These are phyloP conservation scores for Heliconius nattereri DNA, from an alignment of 1,140 invertebrate species.

Conservation along the genomic window DNA sequence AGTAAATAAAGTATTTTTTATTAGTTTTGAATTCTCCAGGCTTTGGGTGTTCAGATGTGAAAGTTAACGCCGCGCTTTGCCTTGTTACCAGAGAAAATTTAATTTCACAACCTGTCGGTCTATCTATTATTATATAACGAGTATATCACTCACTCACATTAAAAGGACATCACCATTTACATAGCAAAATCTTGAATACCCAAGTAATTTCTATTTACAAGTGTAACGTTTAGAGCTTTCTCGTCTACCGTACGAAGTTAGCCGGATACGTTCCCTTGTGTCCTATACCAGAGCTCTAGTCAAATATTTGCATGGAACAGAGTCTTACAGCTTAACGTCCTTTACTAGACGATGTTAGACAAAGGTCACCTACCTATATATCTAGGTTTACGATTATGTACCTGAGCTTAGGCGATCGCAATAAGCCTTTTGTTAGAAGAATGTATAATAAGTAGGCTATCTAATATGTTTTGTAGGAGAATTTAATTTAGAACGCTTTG, in stretches of 20 bases:
- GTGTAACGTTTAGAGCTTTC: background rate
- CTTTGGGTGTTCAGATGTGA: no score
- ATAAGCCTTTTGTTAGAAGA: constrained; percentile 13
- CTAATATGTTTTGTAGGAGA: background rate
- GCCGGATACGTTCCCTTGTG: constrained; percentile 9
- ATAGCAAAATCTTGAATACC: background rate
- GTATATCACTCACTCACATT: background rate
- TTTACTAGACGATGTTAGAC: constrained; percentile 4
- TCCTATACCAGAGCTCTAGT: background rate
- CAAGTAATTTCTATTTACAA: constrained; percentile 11
- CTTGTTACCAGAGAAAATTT: no score
- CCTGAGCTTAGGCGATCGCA: background rate
- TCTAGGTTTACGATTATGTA: background rate
- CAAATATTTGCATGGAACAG: constrained; percentile 11
- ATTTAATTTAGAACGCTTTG: background rate
- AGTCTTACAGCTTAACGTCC: background rate
- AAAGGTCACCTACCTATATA: background rate
- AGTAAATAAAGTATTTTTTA: no score
- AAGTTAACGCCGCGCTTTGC: no score
- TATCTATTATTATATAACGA: background rate
- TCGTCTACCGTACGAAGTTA: background rate
- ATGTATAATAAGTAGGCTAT: constrained; percentile 1
- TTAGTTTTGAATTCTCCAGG: no score
- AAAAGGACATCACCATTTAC: background rate
- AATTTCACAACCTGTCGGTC: no score